phyloP scores from a whole-genome alignment of 2,113 vertebrate species.

The Colaptes auratus region DNA sequence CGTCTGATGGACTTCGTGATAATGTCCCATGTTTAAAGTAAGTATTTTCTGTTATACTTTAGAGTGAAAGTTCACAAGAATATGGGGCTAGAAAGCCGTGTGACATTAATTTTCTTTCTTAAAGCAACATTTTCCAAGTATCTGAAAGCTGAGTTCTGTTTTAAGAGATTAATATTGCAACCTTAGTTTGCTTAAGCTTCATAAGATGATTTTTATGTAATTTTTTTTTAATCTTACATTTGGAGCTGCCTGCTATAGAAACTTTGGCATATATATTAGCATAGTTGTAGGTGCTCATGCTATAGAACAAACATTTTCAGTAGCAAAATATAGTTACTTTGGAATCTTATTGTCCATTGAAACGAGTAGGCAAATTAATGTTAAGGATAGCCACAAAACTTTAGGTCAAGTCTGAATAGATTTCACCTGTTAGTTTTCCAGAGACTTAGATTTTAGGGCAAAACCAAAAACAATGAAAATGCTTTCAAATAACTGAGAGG shows the following conservation, averaged over 20 bases:
- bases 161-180: background rate
- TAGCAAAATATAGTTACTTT: background rate
- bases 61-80: background rate
- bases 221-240: background rate
- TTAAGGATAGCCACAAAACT: background rate
- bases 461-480: background rate
- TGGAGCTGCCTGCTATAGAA: background rate
- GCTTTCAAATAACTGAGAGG: background rate
- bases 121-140: background rate
- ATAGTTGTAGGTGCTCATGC: background rate
- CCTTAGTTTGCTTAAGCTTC: background rate
- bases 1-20: conserved; percentile 92
- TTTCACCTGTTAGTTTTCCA: background rate
- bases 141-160: background rate
- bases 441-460: background rate
- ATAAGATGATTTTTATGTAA: background rate
- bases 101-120: background rate
- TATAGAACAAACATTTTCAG: background rate
- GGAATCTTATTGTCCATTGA: background rate
- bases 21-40: conserved; percentile 97
- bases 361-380: background rate
- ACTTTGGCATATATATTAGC: background rate
- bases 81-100: background rate
- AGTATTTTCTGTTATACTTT: background rate
- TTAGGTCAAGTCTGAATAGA: background rate